These are phyloP conservation scores for Heliocidaris tuberculata DNA, from an alignment of 35 echinoderm and acorn worm genomes.

Conservation along the genomic window DNA sequence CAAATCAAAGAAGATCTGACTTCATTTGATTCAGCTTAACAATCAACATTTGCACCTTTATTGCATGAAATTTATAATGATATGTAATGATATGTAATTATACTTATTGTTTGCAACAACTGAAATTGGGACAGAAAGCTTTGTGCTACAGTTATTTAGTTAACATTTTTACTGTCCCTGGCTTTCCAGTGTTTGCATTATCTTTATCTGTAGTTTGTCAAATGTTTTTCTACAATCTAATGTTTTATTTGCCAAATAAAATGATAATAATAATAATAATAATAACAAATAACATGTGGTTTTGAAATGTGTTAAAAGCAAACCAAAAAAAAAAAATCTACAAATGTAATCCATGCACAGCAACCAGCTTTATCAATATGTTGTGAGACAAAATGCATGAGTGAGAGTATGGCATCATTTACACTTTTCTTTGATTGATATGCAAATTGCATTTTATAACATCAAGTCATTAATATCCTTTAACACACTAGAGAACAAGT, in stretches of 20 bases:
- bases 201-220: too few species aligned
- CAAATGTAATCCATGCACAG: background rate
- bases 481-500: background rate
- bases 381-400: background rate
- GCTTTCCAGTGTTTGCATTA: too few species aligned
- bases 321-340: background rate
- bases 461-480: slow-evolving; percentile 5
- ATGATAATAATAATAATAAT: too few species aligned
- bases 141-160: too few species aligned
- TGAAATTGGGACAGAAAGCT: too few species aligned
- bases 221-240: too few species aligned
- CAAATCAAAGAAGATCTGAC: background rate
- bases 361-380: background rate
- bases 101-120: too few species aligned
- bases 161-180: too few species aligned
- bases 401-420: background rate
- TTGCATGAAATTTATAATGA: too few species aligned
- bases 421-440: background rate
- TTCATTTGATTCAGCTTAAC: background rate
- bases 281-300: background rate
- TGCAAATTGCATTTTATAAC: background rate
- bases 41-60: too few species aligned
- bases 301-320: background rate
- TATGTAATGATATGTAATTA: too few species aligned
- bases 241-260: too few species aligned